Base-by-base conservation (phyloP, 2,113 vertebrate genomes). In the Indicator maculatus region DNA sequence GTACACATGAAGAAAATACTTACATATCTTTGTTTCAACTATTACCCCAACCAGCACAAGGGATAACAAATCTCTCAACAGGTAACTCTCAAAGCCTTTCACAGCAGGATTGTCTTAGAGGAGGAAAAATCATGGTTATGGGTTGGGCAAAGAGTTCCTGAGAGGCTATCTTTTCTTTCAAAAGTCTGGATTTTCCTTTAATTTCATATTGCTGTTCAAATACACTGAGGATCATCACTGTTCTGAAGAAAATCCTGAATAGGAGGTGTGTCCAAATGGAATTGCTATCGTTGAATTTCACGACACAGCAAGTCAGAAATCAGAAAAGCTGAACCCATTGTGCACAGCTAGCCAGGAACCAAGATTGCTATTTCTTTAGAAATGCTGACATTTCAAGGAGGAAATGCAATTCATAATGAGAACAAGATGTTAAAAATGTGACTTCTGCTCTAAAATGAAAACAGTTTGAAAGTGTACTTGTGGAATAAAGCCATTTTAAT, bases 311-410 rank as follows among this genome's bases (percentile, higher is more conserved):
- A 79, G 58, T 84, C 36, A 36, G 36, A 36, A 36, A 36, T 91
- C 82, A 61, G 23, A 93, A 27, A 8, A 93, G 33, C 31, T 78
- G 60, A 94, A 76, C 27, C 50, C 47, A 67, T 69, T 75, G 79
- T 69, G 20, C 44, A 38, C 53, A 78, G 56, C 33, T 86, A 89
- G 69, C 30, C 86, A 56, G 69, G 39, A 94, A 59, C 8, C 36
- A 28, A 90, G 94, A 88, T 69, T 52, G 39, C 50, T 58, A 3
- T 61, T 90, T 74, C 53, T 50, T 83, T 86, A 30, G 44, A 91
- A 88, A 63, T 88, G 16, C n/a, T 93, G 65, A 67, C 38, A 86
- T 78, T 94, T 93, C 31, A 83, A 86, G 41, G 31, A 85, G 27
- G 39, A 80, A 93, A 89, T 72, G 41, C 9, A 66, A 58, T 88